These are phyloP conservation scores for Squalus acanthias DNA, from an alignment of 2,797 vertebrate genomes.

Conservation along the genomic window DNA sequence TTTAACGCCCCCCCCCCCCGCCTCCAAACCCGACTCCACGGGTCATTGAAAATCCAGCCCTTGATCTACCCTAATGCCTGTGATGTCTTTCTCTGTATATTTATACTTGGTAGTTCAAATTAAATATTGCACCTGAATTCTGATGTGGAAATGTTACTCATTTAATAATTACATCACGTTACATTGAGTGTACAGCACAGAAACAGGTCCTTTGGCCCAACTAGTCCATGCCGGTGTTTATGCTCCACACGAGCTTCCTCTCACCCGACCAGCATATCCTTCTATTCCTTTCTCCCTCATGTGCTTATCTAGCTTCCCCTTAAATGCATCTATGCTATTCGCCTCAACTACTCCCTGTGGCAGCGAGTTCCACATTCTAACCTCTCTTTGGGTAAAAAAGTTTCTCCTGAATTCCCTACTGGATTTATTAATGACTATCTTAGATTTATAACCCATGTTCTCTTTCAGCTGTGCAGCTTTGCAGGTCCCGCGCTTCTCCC, in stretches of 20 bases:
- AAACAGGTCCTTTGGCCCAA: neutral
- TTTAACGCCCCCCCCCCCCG: no score
- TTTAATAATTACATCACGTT: no score
- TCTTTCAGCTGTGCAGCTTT: no score
- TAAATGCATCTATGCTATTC: neutral
- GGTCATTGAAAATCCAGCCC: no score
- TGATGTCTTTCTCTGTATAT: no score
- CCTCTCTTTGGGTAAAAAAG: neutral
- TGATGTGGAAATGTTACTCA: no score
- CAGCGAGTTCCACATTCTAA: neutral
- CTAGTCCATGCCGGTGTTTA: neutral
- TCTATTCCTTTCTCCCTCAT: neutral
- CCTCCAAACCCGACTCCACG: no score
- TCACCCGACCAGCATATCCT: neutral
- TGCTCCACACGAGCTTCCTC: neutral
- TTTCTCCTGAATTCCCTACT: neutral
- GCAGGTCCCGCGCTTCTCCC: no score
- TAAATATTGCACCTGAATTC: no score
- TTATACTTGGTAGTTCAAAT: no score
- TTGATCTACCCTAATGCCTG: no score
- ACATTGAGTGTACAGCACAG: neutral
- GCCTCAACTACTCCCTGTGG: neutral
- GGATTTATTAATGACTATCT: neutral
- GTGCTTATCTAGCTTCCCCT: neutral
- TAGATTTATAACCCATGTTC: neutral